phyloP scores from a whole-genome alignment of 2,797 vertebrate genomes.

The Pelobates cultripes region DNA sequence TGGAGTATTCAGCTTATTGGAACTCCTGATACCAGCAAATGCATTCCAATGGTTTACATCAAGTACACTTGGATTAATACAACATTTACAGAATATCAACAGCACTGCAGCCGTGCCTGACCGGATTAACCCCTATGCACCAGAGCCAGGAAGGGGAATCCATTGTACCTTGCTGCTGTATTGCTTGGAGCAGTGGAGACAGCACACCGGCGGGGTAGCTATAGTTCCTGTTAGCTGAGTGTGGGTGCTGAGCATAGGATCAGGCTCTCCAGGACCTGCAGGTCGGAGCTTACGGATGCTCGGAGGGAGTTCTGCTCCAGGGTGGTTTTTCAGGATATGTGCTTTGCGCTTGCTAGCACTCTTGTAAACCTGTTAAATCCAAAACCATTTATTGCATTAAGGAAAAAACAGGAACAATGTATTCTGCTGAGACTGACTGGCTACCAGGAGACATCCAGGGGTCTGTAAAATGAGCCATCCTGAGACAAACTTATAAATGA shows the following conservation, averaged over 20 bases:
- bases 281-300: conserved; percentile 96
- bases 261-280: conserved; percentile 91
- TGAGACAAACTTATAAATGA: too few species aligned
- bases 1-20: too few species aligned
- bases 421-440: too few species aligned
- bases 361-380: conserved; percentile 87
- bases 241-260: conserved; percentile 97
- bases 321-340: conserved; percentile 98
- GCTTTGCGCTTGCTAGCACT: conserved; percentile 98
- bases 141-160: not conserved
- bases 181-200: conserved; percentile 97
- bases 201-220: conserved; percentile 92
- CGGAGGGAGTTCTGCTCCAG: conserved; percentile 92
- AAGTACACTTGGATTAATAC: too few species aligned
- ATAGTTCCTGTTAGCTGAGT: conserved; percentile 97
- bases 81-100: too few species aligned
- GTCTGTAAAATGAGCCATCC: too few species aligned
- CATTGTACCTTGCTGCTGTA: conserved; percentile 93
- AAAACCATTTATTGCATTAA: not conserved
- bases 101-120: too few species aligned
- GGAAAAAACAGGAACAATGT: too few species aligned
- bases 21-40: too few species aligned
- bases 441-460: too few species aligned
- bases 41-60: too few species aligned
- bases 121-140: too few species aligned